Evolutionary conservation across 2,888 invertebrate genomes (phyloP).

Genomic region (Marasmarcha lunaedactyla): DNA sequence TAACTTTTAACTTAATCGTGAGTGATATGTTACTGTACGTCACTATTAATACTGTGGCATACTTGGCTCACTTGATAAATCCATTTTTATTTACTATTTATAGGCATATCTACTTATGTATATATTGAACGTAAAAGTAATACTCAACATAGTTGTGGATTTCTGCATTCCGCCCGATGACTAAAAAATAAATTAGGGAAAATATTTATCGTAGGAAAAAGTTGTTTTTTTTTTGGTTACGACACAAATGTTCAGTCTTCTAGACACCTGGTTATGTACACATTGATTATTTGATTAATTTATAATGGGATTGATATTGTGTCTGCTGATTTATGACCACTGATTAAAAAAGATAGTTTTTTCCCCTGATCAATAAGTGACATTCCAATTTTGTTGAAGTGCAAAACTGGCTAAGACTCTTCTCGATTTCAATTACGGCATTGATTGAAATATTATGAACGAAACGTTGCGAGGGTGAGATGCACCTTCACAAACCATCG

Average conservation of each 20-base stretch:
- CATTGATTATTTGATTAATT: conserved; percentile 25
- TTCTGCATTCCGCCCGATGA: conserved; percentile 72
- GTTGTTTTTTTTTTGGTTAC: conserved; percentile 33
- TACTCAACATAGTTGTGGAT: conserved; percentile 71
- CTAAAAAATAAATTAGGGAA: conserved; percentile 56
- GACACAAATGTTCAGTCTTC: conserved; percentile 31
- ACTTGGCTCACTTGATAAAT: conserved; percentile 49
- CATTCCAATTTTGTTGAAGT: conserved; percentile 69
- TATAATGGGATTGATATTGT: conserved; percentile 30
- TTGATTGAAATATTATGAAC: conserved; percentile 5
- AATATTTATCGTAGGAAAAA: conserved; percentile 40
- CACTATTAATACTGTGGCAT: conserved; percentile 30
- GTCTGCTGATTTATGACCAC: conserved; percentile 23
- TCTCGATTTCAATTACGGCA: background rate
- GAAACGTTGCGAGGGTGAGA: conserved; percentile 30
- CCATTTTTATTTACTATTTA: conserved; percentile 50
- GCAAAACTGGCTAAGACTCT: conserved; percentile 34
- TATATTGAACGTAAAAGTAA: conserved; percentile 57
- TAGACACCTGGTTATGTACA: conserved; percentile 38
- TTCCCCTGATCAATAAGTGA: conserved; percentile 58
- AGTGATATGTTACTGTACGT: conserved; percentile 30
- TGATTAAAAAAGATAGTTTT: conserved; percentile 1
- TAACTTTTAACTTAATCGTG: conserved; percentile 39
- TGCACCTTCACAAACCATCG: conserved; percentile 61
- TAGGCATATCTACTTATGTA: conserved; percentile 63